A percentile compares a stretch with the other conserved stretches of the same genome.
Conservation (phyloP, 2,888 invertebrate genomes). For the Hydrotaea diabolus region DNA sequence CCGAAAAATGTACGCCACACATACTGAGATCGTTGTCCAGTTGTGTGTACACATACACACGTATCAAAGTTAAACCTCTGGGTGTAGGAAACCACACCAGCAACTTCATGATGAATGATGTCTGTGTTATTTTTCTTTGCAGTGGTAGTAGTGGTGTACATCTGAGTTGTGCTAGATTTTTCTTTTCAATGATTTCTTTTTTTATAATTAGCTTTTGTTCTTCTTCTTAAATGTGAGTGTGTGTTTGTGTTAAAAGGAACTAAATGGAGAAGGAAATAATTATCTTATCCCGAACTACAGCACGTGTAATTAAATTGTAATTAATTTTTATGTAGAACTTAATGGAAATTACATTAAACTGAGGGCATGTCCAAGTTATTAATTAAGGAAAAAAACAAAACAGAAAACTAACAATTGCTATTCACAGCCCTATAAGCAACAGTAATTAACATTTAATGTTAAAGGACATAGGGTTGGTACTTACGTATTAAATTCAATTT, state of each 20-base stretch:
- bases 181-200: slow-evolving; percentile 3
- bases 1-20: slow-evolving; percentile 7
- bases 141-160: background rate
- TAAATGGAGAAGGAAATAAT: slow-evolving; percentile 27
- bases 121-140: background rate
- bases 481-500: too few relatives aligned
- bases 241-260: slow-evolving; percentile 10
- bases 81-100: background rate
- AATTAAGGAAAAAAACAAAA: background rate
- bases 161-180: background rate
- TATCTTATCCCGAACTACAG: slow-evolving; percentile 21
- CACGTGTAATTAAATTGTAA: slow-evolving; percentile 32
- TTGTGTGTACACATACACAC: background rate
- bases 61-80: background rate
- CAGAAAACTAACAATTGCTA: background rate
- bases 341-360: slow-evolving; percentile 35
- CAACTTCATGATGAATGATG: slow-evolving; percentile 5
- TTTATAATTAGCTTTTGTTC: slow-evolving; percentile 7
- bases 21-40: background rate
- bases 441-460: slow-evolving; percentile 6
- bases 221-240: background rate
- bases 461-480: too few relatives aligned
- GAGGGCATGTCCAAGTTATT: slow-evolving; percentile 15
- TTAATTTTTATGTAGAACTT: slow-evolving; percentile 29
- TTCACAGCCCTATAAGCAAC: background rate